Percentiles rank a stretch among this genome's conserved stretches.
Conservation (phyloP, 2,888 invertebrate genomes). For the Caprella mutica region DNA sequence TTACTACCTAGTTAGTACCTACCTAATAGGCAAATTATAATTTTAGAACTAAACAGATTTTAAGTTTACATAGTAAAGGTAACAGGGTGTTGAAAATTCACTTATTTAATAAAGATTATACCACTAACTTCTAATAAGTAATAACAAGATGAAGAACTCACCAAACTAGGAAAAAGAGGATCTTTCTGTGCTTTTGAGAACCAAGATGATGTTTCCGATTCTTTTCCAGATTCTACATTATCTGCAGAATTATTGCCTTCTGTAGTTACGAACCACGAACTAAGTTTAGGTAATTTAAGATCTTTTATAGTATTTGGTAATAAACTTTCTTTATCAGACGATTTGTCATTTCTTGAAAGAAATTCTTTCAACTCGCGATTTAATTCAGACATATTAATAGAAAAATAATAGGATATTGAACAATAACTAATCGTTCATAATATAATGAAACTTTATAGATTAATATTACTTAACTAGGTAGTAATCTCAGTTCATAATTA, state of each 20-base stretch:
- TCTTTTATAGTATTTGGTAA: conserved; percentile 21
- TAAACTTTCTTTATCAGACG: conserved; percentile 13
- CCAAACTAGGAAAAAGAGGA: conserved; percentile 19
- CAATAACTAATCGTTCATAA: too few relatives aligned
- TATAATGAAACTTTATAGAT: too few relatives aligned
- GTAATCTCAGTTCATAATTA: too few relatives aligned
- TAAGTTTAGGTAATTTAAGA: conserved; percentile 18
- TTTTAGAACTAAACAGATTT: too few relatives aligned
- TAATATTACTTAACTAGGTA: too few relatives aligned
- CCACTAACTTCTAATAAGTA: not conserved
- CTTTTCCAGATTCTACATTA: conserved; percentile 7
- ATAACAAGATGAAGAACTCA: conserved; percentile 5
- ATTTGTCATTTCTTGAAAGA: conserved; percentile 19
- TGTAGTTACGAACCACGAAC: conserved; percentile 18
- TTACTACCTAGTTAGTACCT: too few relatives aligned
- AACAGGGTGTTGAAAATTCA: too few relatives aligned
- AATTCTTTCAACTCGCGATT: conserved; percentile 27
- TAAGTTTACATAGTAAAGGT: too few relatives aligned
- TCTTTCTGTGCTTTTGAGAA: conserved; percentile 23
- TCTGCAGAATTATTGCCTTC: not conserved
- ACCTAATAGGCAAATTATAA: too few relatives aligned
- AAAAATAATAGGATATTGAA: too few relatives aligned
- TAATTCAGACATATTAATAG: conserved; percentile 27
- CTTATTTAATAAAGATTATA: not conserved
- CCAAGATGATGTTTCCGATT: conserved; percentile 14